These are phyloP conservation scores for Pollachius pollachius DNA, from an alignment of 2,113 vertebrate species.

Conservation along the genomic window DNA sequence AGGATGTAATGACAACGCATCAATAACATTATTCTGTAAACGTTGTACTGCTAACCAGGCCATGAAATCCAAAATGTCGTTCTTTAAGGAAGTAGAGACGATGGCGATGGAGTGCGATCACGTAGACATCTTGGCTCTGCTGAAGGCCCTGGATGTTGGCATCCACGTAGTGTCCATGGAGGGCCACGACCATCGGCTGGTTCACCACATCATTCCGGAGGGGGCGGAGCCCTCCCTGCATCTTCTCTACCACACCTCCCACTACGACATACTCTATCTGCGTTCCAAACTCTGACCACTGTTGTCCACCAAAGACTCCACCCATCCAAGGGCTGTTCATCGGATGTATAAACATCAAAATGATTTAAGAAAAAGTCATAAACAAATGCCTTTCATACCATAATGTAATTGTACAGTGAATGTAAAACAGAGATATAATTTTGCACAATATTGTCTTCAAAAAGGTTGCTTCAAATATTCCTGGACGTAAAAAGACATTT, in stretches of 20 bases:
- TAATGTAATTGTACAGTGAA: slow-evolving; percentile 24
- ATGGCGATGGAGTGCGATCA: slow-evolving; percentile 78
- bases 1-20: background rate
- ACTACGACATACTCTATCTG: slow-evolving; percentile 78
- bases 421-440: background rate
- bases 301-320: background rate
- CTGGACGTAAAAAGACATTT: slow-evolving; percentile 8
- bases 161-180: slow-evolving; percentile 75
- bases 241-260: slow-evolving; percentile 74
- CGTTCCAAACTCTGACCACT: slow-evolving; percentile 31
- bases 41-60: background rate
- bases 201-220: slow-evolving; percentile 78
- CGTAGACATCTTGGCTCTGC: slow-evolving; percentile 79
- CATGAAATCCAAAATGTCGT: background rate
- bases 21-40: too few relatives aligned
- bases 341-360: slow-evolving; percentile 9
- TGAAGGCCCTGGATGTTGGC: slow-evolving; percentile 73
- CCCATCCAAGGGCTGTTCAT: background rate
- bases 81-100: slow-evolving; percentile 76
- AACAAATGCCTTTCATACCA: slow-evolving; percentile 41
- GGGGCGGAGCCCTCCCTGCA: slow-evolving; percentile 64
- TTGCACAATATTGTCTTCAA: background rate
- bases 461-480: slow-evolving; percentile 2
- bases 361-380: slow-evolving; percentile 8
- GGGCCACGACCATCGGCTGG: slow-evolving; percentile 55